Conservation (phyloP, 1,140 invertebrate species). For the Prorops nasuta region DNA sequence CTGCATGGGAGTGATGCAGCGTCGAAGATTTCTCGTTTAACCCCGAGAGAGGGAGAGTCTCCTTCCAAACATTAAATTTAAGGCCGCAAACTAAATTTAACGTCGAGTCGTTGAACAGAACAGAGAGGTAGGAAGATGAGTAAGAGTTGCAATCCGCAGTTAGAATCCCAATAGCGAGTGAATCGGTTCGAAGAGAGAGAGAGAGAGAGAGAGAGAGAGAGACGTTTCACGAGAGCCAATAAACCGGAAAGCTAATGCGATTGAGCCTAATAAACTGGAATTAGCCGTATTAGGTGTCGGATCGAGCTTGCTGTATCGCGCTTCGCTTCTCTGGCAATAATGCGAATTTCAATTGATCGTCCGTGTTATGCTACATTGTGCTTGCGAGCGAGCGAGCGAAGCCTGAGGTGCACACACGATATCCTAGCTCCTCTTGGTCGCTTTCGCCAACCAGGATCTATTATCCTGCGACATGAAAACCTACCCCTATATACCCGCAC, state of each 20-base stretch:
- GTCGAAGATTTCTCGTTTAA: no score
- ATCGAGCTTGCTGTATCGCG: conserved; percentile 31
- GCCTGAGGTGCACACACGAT: neutral
- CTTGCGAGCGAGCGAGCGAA: neutral
- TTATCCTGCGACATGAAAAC: no score
- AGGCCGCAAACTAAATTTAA: no score
- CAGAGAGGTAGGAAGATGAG: neutral
- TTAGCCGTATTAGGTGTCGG: conserved; percentile 39
- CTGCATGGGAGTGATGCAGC: no score
- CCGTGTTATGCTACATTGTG: no score
- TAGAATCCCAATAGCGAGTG: neutral
- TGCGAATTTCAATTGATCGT: conserved; percentile 36
- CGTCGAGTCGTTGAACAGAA: neutral
- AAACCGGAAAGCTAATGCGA: conserved; percentile 38
- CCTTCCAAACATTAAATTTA: no score
- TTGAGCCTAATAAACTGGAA: conserved; percentile 40
- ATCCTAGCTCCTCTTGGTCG: neutral
- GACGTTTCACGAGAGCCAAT: conserved; percentile 17
- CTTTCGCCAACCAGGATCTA: neutral
- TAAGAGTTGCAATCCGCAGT: neutral
- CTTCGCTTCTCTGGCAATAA: conserved; percentile 29
- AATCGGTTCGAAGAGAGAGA: neutral
- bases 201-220: neutral
- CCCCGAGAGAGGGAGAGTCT: no score
- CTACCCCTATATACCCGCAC: no score